Evolutionary conservation across 2,113 vertebrate species (phyloP).

Genomic region (Butorides virescens): DNA sequence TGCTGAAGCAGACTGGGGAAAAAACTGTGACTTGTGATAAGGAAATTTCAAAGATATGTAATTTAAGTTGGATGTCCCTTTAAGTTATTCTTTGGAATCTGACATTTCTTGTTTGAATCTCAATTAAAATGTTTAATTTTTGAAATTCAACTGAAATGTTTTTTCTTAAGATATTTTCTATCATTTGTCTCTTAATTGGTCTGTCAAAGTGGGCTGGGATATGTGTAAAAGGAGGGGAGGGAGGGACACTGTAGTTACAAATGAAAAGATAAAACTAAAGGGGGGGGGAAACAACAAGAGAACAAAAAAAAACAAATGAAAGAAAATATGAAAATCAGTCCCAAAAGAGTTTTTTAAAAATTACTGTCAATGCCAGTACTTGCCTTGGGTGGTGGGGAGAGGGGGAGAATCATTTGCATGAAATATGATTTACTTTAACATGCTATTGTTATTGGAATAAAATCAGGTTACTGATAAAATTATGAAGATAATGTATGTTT

Average conservation of each 20-base stretch:
- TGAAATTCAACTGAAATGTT: neutral
- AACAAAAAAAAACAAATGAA: conserved; percentile 12
- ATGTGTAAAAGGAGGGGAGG: neutral
- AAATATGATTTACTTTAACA: neutral
- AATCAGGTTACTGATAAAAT: neutral
- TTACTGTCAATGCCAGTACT: neutral
- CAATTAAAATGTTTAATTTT: neutral
- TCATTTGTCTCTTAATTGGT: conserved; percentile 29
- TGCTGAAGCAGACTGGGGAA: neutral
- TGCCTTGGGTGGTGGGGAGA: neutral
- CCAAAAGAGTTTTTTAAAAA: neutral
- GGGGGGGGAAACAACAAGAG: neutral
- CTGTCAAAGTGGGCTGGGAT: neutral
- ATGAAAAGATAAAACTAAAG: neutral
- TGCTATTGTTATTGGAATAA: neutral
- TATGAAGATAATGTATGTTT: neutral
- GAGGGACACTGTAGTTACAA: neutral
- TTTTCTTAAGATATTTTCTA: conserved; percentile 27
- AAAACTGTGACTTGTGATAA: neutral
- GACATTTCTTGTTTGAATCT: neutral
- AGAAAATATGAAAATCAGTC: conserved; percentile 32
- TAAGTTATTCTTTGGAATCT: neutral
- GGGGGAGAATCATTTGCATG: neutral
- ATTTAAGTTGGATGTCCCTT: conserved; percentile 28
- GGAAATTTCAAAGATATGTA: neutral